Base-by-base conservation (phyloP, 2,113 vertebrate species). In the Thunnus maccoyii region DNA sequence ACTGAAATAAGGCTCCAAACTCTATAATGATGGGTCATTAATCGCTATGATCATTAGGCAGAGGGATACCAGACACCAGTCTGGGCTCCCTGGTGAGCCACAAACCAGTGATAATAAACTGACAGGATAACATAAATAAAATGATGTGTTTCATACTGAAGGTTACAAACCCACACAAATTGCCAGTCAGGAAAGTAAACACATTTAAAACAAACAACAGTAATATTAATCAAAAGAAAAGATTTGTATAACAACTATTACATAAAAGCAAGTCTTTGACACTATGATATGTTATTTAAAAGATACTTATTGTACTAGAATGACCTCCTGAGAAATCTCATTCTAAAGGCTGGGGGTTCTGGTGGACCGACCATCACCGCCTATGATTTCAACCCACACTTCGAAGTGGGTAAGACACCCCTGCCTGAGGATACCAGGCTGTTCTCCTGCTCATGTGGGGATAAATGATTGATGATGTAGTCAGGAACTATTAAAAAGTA, bases 381-480 rank as follows among this genome's bases (percentile, higher is more conserved):
- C 75, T 84, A 82, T 88, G 65, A 82, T 76, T 82, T 86, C 17
- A 72, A 79, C 46, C 58, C 61, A 73, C 41, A 83, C 83, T 88
- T 88, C 88, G 77, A 88, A 88, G 86, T 65, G 22, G 30, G 52
- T n/a, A 30, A 80, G 77, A 87, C 25, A 62, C 44, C 69, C 54
- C 44, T 27, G 76, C 80, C 79, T 48, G 54, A 41, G 83, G 91
- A 88, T 3, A 50, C 22, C 46, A 27, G 61, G 70, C 73, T 73
- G 22, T 41, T 58, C 55, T 83, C 25, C 36, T 57, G 69, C 57
- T 74, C 55, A 76, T 73, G 52, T 73, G 74, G 30, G 72, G 74
- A 57, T 84, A 65, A 88, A 88, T 82, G 87, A 88, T 78, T 82
- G 74, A 84, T 82, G 72, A 87, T 65, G 62, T 65, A 72, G 54